Base-by-base conservation (phyloP, 1,140 invertebrate species). In the Cydia splendana region DNA sequence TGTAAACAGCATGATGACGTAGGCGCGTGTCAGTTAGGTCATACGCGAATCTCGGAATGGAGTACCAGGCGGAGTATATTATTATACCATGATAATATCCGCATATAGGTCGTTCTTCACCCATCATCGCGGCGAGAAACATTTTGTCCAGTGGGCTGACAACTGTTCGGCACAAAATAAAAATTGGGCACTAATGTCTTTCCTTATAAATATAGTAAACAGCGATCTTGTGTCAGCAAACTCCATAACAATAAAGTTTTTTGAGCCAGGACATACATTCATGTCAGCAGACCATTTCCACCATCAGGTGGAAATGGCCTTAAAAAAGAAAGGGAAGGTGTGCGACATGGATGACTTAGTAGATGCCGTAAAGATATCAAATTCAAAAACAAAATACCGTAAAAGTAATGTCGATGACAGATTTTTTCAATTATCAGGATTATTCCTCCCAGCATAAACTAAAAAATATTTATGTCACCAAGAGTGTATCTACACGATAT, bases 311-410 rank as follows among this genome's bases (percentile, higher is more conserved):
- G 85, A 87, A 69, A 30, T 75, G 65, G 79, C 80, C 42, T 34
- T 84, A 67, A 80, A 83, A 74, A 69, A 45, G 77, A 80, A 76
- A 65, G 76, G 81, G 67, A 84, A 85, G 48, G 73, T 87, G 10
- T 87, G 84, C 45, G 82, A 88, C 77, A 87, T 88, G 76, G 79
- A 80, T 67, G 87, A 91, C 79, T 89, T 85, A 42, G 65, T 73
- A 9, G 65, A 78, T 30, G 48, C 57, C 28, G 74, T 76, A 13
- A 13, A 4, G 5, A 10, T 12, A 2, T 48, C 45, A 10, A 48
- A 48, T 48, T 48, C n/a, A 45, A 45, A 45, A 45, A 13, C 2
- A 45, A 42, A 24, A 24, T n/a, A n/a, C 30, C 3, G 4, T 34
- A 2, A 34, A 34, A 34, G 5, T 34, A 34, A 34, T 34, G 2